Conservation (phyloP, 2,797 vertebrate species). For the Choloepus didactylus region DNA sequence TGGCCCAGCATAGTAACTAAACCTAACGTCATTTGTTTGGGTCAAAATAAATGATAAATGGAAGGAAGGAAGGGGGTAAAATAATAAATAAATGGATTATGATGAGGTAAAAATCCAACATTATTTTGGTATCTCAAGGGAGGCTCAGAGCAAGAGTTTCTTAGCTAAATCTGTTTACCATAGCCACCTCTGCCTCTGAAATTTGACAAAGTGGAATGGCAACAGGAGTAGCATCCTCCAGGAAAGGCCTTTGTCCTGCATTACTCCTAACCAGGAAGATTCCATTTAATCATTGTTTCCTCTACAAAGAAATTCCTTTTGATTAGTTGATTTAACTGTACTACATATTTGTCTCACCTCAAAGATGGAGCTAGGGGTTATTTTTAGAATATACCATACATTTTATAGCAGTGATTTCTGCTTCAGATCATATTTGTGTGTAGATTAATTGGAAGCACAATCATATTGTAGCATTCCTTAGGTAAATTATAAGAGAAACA, state of each 20-base stretch:
- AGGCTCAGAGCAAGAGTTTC: constrained; percentile 45
- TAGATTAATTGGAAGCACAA: constrained; percentile 2
- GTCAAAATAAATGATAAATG: constrained; percentile 64
- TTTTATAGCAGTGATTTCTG: constrained; percentile 35
- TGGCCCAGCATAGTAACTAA: constrained; percentile 10
- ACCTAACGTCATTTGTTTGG: constrained; percentile 27
- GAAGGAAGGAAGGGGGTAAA: constrained; percentile 25
- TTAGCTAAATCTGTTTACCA: background rate
- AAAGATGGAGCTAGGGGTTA: background rate
- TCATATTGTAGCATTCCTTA: background rate
- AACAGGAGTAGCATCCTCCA: background rate
- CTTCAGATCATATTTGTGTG: constrained; percentile 44
- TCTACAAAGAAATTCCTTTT: constrained; percentile 41
- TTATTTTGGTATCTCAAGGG: constrained; percentile 43
- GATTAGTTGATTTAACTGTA: constrained; percentile 28
- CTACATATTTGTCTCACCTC: constrained; percentile 27
- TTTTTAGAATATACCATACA: background rate
- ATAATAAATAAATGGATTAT: constrained; percentile 15
- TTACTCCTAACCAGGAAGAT: background rate
- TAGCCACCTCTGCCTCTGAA: background rate
- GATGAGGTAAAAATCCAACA: background rate
- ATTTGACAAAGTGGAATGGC: background rate
- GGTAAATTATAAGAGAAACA: constrained; percentile 28
- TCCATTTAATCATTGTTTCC: background rate
- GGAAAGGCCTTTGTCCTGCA: background rate